These are phyloP conservation scores for Ellobium chinense DNA, from an alignment of 2,888 invertebrate genomes.

Conservation along the genomic window DNA sequence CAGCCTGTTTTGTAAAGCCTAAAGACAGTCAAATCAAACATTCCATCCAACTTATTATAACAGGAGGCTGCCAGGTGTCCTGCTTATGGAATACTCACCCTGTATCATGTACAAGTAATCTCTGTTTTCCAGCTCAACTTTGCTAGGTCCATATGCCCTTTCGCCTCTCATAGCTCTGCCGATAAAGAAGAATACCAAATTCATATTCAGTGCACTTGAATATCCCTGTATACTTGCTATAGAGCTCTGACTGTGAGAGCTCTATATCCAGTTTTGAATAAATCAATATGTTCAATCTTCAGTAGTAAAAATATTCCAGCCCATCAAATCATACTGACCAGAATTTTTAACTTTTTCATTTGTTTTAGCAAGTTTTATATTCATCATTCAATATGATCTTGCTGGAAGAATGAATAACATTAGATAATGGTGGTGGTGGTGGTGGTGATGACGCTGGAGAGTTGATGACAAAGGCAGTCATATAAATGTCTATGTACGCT, in stretches of 20 bases:
- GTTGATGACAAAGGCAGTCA: neutral
- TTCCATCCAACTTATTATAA: neutral
- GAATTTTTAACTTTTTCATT: neutral
- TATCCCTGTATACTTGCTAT: too few species aligned
- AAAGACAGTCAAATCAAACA: neutral
- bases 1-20: too few species aligned
- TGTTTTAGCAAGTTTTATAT: neutral
- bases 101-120: slow-evolving; percentile 48
- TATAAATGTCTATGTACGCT: too few species aligned
- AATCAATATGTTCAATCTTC: neutral
- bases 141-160: slow-evolving; percentile 22
- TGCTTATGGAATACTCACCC: slow-evolving; percentile 28
- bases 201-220: too few species aligned
- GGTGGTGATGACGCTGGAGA: neutral
- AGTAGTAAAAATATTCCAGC: neutral
- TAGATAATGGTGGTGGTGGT: neutral
- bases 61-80: neutral
- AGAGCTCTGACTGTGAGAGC: too few species aligned
- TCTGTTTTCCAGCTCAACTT: slow-evolving; percentile 35
- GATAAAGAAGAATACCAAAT: too few species aligned
- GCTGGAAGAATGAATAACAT: neutral
- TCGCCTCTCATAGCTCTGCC: too few species aligned
- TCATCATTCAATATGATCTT: neutral
- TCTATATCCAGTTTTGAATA: too few species aligned
- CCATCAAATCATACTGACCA: neutral